Conservation (phyloP, 2,113 vertebrate genomes). For the Anseranas semipalmata region DNA sequence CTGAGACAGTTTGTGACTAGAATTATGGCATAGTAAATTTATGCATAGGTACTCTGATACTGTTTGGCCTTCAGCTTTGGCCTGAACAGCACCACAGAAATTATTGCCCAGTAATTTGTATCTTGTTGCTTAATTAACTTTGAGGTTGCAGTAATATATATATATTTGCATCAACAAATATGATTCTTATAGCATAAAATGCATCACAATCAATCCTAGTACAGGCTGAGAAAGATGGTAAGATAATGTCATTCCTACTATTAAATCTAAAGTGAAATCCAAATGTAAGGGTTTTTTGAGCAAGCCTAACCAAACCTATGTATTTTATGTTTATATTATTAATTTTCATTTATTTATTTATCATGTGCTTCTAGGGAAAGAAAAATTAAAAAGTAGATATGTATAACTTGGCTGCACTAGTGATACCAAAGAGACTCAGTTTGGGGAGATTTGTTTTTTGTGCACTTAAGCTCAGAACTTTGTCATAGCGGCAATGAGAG, state of each 20-base stretch:
- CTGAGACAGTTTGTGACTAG: neutral
- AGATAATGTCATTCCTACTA: neutral
- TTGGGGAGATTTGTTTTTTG: neutral
- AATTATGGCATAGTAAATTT: constrained; percentile 31
- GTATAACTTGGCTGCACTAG: neutral
- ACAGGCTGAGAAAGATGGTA: neutral
- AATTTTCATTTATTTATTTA: neutral
- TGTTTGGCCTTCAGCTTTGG: constrained; percentile 19
- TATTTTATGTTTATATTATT: neutral
- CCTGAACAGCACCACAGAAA: neutral
- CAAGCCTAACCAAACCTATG: neutral
- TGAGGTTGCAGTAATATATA: neutral
- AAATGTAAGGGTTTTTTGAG: neutral
- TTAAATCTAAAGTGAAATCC: neutral
- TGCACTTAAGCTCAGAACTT: neutral
- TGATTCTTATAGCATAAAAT: constrained; percentile 15
- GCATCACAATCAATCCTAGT: neutral
- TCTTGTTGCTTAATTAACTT: constrained; percentile 58
- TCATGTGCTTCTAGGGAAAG: neutral
- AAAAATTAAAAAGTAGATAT: neutral
- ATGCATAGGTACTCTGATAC: neutral
- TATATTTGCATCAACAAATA: constrained; percentile 1
- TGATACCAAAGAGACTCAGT: neutral
- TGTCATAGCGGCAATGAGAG: neutral
- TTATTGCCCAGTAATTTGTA: constrained; percentile 38